Conservation (phyloP, 2,888 invertebrate genomes). For the Fragum fragum region DNA sequence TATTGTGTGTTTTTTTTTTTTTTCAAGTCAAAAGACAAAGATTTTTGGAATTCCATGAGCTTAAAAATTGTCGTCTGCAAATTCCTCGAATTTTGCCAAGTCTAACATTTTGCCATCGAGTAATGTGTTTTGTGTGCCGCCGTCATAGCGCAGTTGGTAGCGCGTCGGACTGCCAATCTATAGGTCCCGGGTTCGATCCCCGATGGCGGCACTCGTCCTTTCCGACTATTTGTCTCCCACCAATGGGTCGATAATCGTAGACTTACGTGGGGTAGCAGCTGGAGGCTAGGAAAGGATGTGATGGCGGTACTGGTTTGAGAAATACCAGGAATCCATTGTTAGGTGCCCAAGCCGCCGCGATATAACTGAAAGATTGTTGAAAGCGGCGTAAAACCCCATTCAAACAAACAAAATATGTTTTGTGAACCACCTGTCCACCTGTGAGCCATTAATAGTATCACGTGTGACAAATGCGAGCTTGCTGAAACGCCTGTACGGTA, state of each 20-base stretch:
- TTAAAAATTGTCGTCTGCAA: no score
- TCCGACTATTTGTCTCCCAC: background rate
- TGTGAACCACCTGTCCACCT: no score
- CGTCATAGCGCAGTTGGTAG: background rate
- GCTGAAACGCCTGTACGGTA: no score
- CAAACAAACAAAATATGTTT: no score
- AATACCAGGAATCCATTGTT: background rate
- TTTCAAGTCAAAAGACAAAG: no score
- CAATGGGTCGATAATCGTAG: background rate
- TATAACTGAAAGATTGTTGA: background rate
- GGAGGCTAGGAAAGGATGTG: background rate
- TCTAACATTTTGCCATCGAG: no score
- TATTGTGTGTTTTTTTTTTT: no score
- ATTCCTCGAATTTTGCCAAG: no score
- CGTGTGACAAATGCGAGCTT: no score
- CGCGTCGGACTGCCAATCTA: background rate
- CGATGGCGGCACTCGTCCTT: background rate
- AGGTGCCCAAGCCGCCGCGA: background rate
- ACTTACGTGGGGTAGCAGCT: background rate
- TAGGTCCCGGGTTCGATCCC: background rate
- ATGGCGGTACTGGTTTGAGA: background rate
- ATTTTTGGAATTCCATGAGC: no score
- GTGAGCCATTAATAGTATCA: no score
- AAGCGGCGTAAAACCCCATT: background rate
- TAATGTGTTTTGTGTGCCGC: no score